Base-by-base conservation (phyloP, 2,113 vertebrate species). In the Thunnus thynnus region DNA sequence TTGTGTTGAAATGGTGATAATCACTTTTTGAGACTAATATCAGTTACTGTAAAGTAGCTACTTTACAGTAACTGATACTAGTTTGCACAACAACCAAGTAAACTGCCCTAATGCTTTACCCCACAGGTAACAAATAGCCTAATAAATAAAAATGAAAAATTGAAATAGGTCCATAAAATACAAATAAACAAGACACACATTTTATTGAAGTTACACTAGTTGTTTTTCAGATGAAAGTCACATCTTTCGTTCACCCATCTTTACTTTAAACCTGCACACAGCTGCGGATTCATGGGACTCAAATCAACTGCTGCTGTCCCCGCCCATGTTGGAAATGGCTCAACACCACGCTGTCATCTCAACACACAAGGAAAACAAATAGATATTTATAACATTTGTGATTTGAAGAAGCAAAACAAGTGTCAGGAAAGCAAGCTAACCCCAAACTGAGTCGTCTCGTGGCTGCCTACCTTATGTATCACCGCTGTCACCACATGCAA, bases 401-500 rank as follows among this genome's bases (percentile, higher is more conserved):
- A 44, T 2, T 5, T 5, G 14, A 3, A 9, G 18, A 52, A 60
- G 11, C 18, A 3, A 66, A 11, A 30, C 14, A 51, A 46, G n/a
- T 3, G 9, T 12, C 17, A 76, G 13, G 71, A 11, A 36, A 25
- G 54, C 13, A 46, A 9, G 18, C 2, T 25, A 22, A 63, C 13
- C 2, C 3, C 17, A 1, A 32, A 47, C 5, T 1, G 0, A 48
- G 51, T 17, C 14, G 51, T 13, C 1, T 61, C 36, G 41, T 12
- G 8, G 27, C 20, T n/a, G 13, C 83, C 36, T 83, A 85, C 69
- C 85, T 83, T 54, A 11, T 3, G 67, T 66, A 8, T 17, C 62
- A 22, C 50, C 56, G 70, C 73, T 73, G 83, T 88, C 91, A 69
- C 41, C 50, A 30, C 79, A 76, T 51, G 86, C 89, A 89, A 91